Evolutionary conservation across 2,113 vertebrate genomes (phyloP), one percentile per base, ranked within the genome.

Genomic region (Neomonachus schauinslandi): DNA sequence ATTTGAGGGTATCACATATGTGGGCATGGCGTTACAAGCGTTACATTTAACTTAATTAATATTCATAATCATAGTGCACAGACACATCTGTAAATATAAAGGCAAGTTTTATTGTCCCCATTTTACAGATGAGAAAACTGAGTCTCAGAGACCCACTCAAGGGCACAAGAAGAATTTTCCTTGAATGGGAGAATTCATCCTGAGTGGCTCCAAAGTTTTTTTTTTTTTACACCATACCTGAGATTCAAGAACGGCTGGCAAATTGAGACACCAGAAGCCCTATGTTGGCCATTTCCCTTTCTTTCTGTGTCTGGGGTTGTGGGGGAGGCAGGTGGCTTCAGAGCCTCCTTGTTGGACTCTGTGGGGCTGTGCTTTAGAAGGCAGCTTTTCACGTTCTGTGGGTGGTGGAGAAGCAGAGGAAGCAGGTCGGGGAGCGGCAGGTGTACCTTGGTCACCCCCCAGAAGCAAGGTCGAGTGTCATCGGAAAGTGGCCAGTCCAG

Each of bases 51-150:
- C 83, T 39, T 51, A 93, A 18, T 77, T 46, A 36, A 91, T 85
- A 72, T 91, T 80, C 42, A 21, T 72, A 42, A 85, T 69, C 53
- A 4, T 24, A 26, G 31, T 36, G 3, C 7, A 49, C n/a, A 79
- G 86, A 80, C 53, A 14, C 33, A 46, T 53, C 12, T 5, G 0
- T 85, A 81, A 76, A 14, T 83, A 11, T 36, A 59, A 88, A 80
- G 74, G 53, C 18, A 51, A 2, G 7, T 61, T 12, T 59, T 76
- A 14, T 28, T 53, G 14, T 87, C 51, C n/a, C 49, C 28, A 63
- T 63, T 82, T 86, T 42, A 65, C 19, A 81, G 80, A 57, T 92
- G 31, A 93, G 53, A 28, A 80, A 24, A 89, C 15, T 65, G 46
- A 39, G 55, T 59, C 55, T 84, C 46, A 72, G 91, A 59, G 1